A percentile compares a stretch with the other conserved stretches of the same genome.
These are phyloP conservation scores for Acomys russatus DNA, from an alignment of 2,797 vertebrate species.

Conservation along the genomic window DNA sequence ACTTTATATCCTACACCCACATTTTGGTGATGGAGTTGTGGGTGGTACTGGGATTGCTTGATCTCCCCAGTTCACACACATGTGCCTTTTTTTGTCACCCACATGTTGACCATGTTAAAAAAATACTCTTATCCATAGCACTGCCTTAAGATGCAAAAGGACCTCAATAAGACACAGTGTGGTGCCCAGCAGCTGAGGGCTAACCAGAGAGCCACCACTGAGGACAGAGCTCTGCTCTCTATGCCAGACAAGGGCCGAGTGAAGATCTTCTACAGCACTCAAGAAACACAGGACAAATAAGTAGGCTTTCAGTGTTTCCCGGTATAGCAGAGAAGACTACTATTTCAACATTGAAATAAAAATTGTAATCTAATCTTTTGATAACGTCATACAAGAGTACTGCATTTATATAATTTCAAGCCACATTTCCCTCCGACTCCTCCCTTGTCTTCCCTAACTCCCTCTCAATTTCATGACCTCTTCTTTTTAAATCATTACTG, in stretches of 20 bases:
- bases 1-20: no score
- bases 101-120: neutral
- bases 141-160: neutral
- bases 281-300: neutral
- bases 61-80: neutral
- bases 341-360: neutral
- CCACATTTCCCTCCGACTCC: no score
- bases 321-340: neutral
- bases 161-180: fast-evolving
- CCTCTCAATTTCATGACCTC: neutral
- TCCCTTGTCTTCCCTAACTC: neutral
- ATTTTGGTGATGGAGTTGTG: neutral
- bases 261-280: neutral
- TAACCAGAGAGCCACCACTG: fast-evolving
- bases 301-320: neutral
- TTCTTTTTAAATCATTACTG: neutral
- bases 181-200: neutral
- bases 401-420: neutral
- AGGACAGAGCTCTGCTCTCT: neutral
- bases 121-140: neutral
- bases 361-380: neutral
- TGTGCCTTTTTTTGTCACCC: neutral
- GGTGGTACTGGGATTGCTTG: neutral
- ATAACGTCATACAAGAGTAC: neutral
- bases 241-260: neutral